Percentiles rank a stretch among this genome's conserved stretches.
phyloP scores from a whole-genome alignment of 2,888 invertebrate genomes.

The Vesta saturnalis region DNA sequence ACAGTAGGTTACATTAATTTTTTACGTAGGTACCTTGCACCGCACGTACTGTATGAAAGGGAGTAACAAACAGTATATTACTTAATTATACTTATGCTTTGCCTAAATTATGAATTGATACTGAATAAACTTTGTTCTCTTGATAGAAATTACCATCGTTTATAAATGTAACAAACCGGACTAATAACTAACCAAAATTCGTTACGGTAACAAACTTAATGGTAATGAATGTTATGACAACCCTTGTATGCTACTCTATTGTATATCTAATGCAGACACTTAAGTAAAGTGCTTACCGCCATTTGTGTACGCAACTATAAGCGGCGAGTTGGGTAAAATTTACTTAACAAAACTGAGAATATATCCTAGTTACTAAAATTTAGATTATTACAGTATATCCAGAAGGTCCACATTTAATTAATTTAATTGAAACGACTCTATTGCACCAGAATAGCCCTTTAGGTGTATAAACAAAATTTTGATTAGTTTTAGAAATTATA shows the following conservation, averaged over 20 bases:
- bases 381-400: neutral
- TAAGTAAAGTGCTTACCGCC: constrained; percentile 38
- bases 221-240: constrained; percentile 38
- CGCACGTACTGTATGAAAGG: no score
- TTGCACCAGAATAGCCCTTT: neutral
- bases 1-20: no score
- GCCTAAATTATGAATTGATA: no score
- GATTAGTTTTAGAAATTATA: neutral
- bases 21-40: no score
- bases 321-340: constrained; percentile 35
- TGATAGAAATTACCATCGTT: neutral
- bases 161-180: neutral
- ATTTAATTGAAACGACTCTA: neutral
- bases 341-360: constrained; percentile 36
- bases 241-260: constrained; percentile 33
- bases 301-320: constrained; percentile 37
- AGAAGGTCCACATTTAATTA: neutral
- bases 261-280: constrained; percentile 37
- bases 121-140: no score
- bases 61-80: no score
- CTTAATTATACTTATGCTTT: no score
- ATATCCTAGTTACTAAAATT: constrained; percentile 20
- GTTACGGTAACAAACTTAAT: constrained; percentile 29
- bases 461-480: neutral
- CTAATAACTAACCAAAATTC: constrained; percentile 18